These are phyloP conservation scores for Eupithecia vulgata DNA, from an alignment of 2,888 invertebrate species.

Conservation along the genomic window DNA sequence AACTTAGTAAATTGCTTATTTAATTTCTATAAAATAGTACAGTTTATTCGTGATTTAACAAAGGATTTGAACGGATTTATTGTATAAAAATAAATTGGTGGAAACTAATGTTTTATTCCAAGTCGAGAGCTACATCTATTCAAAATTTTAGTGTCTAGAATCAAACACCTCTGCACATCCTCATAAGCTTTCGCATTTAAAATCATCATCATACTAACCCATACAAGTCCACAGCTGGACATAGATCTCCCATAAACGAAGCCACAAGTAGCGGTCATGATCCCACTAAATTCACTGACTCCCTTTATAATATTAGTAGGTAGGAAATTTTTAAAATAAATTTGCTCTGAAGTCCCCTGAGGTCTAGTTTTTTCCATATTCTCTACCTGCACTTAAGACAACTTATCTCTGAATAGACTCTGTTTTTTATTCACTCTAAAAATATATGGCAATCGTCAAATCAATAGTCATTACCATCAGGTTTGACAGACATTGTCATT, in stretches of 20 bases:
- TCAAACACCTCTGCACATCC: too few species aligned
- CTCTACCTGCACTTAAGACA: not conserved
- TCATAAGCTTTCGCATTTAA: too few species aligned
- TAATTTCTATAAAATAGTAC: not conserved
- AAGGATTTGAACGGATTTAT: not conserved
- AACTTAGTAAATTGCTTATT: too few species aligned
- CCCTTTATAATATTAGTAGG: too few species aligned
- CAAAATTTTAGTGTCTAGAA: too few species aligned
- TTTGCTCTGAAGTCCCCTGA: not conserved
- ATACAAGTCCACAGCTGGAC: too few species aligned
- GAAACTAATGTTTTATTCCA: too few species aligned
- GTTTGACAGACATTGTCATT: slow-evolving; percentile 46
- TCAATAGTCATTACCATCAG: slow-evolving; percentile 39
- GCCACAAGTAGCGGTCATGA: too few species aligned
- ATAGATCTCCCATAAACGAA: too few species aligned
- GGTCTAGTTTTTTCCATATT: not conserved
- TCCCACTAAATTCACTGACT: too few species aligned
- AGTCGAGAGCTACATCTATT: too few species aligned
- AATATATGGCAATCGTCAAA: slow-evolving; percentile 36
- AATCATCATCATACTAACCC: too few species aligned
- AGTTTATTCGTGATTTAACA: not conserved
- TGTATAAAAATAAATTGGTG: not conserved
- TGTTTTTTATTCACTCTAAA: not conserved
- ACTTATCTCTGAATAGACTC: not conserved
- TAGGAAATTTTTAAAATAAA: not conserved